phyloP scores from a whole-genome alignment of 2,888 invertebrate species.

The Cosmia trapezina region DNA sequence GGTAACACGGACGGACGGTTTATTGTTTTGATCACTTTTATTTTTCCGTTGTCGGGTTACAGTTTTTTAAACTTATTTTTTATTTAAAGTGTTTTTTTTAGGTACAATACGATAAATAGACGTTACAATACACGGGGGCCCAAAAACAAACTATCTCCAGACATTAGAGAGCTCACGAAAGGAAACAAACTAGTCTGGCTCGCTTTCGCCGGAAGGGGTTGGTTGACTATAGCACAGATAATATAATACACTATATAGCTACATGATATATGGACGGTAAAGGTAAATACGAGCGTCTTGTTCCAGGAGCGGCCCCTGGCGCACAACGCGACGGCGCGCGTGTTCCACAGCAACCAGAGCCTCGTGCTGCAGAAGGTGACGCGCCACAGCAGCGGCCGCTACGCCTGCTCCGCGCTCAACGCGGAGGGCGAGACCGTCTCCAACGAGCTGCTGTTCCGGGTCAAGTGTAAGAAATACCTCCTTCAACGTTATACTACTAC shows the following conservation, averaged over 20 bases:
- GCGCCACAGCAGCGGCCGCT: slow-evolving; percentile 95
- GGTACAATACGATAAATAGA: too few relatives aligned
- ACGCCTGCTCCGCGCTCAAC: slow-evolving; percentile 97
- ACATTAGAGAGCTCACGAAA: background rate
- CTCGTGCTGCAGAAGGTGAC: slow-evolving; percentile 97
- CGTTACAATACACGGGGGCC: too few relatives aligned
- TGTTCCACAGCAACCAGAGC: slow-evolving; percentile 97
- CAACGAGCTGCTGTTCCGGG: slow-evolving; percentile 95
- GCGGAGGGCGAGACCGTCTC: slow-evolving; percentile 96
- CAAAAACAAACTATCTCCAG: too few relatives aligned
- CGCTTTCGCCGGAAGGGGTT: background rate
- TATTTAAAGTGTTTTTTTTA: too few relatives aligned
- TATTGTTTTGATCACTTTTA: too few relatives aligned
- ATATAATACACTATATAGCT: background rate
- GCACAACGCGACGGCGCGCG: slow-evolving; percentile 96
- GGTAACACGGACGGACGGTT: too few relatives aligned
- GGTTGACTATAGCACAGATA: too few relatives aligned
- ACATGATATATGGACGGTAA: background rate
- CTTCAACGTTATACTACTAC: background rate
- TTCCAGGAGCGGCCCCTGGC: slow-evolving; percentile 94
- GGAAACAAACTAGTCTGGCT: background rate
- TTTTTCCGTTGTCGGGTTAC: too few relatives aligned
- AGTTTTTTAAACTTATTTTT: too few relatives aligned
- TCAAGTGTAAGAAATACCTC: slow-evolving; percentile 92
- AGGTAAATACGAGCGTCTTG: background rate